Evolutionary conservation across 2,888 invertebrate species (phyloP).

Genomic region (Nephrocerus scutellatus): DNA sequence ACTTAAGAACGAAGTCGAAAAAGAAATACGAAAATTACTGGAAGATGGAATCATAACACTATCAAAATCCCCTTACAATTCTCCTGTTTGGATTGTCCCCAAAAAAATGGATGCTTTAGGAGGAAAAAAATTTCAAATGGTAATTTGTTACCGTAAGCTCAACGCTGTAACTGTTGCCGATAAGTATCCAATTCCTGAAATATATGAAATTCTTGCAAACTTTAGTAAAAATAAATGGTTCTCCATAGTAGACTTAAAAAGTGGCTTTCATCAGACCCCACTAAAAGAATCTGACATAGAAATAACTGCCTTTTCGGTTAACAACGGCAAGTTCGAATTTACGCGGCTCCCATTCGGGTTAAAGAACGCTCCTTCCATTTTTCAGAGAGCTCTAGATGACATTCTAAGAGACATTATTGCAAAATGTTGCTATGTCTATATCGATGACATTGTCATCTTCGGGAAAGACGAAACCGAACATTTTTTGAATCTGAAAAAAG

Average conservation of each 20-base stretch:
- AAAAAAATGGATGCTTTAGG: slow-evolving; percentile 5
- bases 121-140: too few species aligned
- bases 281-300: slow-evolving; percentile 11
- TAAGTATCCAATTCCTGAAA: slow-evolving; percentile 14
- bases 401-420: slow-evolving; percentile 12
- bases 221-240: slow-evolving; percentile 12
- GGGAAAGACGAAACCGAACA: slow-evolving; percentile 13
- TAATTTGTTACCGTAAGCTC: slow-evolving; percentile 4
- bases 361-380: slow-evolving; percentile 16
- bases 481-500: slow-evolving; percentile 1
- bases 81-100: slow-evolving; percentile 5
- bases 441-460: slow-evolving; percentile 16
- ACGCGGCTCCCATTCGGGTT: slow-evolving; percentile 15
- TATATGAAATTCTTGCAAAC: slow-evolving; percentile 6
- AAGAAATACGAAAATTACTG: too few species aligned
- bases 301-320: slow-evolving; percentile 12
- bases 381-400: slow-evolving; percentile 14
- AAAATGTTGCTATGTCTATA: slow-evolving; percentile 13
- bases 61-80: neutral
- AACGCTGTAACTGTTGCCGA: slow-evolving; percentile 11
- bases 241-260: slow-evolving; percentile 11
- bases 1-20: too few species aligned
- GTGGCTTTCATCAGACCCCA: slow-evolving; percentile 14
- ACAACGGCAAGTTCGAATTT: slow-evolving; percentile 14
- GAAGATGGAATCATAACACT: neutral